phyloP scores from a whole-genome alignment of 2,888 invertebrate species.

The Lomographa bimaculata region DNA sequence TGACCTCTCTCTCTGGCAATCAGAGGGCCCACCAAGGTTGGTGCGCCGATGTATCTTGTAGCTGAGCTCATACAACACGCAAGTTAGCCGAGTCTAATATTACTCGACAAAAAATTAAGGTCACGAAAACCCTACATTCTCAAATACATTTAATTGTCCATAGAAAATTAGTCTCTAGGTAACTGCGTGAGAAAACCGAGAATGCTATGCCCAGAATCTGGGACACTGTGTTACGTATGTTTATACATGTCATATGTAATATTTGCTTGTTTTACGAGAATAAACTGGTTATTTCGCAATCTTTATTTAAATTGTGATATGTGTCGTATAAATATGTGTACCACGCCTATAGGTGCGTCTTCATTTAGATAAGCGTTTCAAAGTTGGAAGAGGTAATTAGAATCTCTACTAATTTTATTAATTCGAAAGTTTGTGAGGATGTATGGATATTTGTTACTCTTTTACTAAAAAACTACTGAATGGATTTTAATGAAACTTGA shows the following conservation, averaged over 20 bases:
- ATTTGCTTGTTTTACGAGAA: constrained; percentile 23
- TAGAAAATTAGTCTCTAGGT: constrained; percentile 28
- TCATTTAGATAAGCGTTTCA: too few species aligned
- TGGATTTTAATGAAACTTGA: too few species aligned
- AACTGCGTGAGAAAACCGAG: constrained; percentile 31
- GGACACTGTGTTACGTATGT: constrained; percentile 26
- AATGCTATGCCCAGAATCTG: constrained; percentile 23
- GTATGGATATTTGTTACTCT: too few species aligned
- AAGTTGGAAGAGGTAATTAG: too few species aligned
- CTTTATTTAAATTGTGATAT: constrained; percentile 11
- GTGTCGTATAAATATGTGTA: constrained; percentile 3
- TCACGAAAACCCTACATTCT: constrained; percentile 22
- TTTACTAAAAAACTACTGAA: too few species aligned
- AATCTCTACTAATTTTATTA: too few species aligned
- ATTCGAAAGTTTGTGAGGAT: too few species aligned
- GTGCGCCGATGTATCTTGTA: too few species aligned
- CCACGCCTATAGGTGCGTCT: constrained; percentile 1
- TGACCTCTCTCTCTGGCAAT: too few species aligned
- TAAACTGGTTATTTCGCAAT: constrained; percentile 21
- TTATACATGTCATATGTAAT: constrained; percentile 17
- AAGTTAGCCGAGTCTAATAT: too few species aligned
- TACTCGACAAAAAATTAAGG: constrained; percentile 23
- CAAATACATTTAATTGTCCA: constrained; percentile 21
- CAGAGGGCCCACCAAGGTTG: too few species aligned
- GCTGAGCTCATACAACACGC: too few species aligned